A percentile compares a stretch with the other conserved stretches of the same genome.
Evolutionary conservation across 2,113 vertebrate species (phyloP).

Genomic region (Ramphastos sulfuratus): DNA sequence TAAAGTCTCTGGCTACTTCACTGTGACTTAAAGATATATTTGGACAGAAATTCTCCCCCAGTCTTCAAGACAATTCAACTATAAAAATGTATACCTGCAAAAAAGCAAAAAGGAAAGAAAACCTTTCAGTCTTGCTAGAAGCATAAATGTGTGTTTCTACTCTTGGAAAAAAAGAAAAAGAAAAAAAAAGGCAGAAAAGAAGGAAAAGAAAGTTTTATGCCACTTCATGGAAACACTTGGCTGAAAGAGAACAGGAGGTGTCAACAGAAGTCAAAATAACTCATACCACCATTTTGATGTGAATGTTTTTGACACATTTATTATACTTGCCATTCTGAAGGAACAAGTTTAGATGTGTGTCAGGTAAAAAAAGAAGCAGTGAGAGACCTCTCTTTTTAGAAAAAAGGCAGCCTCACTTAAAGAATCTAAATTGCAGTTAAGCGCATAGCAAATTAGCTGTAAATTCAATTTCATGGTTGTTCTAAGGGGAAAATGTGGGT

Average conservation of each 20-base stretch:
- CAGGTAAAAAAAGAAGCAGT: constrained; percentile 1
- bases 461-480: constrained; percentile 54
- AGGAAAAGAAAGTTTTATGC: not conserved
- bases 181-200: too few species aligned
- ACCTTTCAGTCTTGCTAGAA: not conserved
- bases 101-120: not conserved
- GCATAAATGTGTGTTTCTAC: not conserved
- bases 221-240: constrained; percentile 31
- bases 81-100: not conserved
- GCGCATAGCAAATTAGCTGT: constrained; percentile 34
- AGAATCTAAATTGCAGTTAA: not conserved
- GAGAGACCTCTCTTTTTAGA: constrained; percentile 4
- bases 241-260: constrained; percentile 7
- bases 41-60: not conserved
- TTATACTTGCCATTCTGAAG: not conserved
- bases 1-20: not conserved
- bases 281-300: not conserved
- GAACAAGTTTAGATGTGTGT: not conserved
- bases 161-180: not conserved
- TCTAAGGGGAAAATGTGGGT: constrained; percentile 28
- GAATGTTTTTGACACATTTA: constrained; percentile 20
- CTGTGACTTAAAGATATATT: not conserved
- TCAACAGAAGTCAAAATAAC: constrained; percentile 35
- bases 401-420: not conserved
- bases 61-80: not conserved